phyloP scores from a whole-genome alignment of 2,888 invertebrate species.

The Drosophila nr. perissopoda region DNA sequence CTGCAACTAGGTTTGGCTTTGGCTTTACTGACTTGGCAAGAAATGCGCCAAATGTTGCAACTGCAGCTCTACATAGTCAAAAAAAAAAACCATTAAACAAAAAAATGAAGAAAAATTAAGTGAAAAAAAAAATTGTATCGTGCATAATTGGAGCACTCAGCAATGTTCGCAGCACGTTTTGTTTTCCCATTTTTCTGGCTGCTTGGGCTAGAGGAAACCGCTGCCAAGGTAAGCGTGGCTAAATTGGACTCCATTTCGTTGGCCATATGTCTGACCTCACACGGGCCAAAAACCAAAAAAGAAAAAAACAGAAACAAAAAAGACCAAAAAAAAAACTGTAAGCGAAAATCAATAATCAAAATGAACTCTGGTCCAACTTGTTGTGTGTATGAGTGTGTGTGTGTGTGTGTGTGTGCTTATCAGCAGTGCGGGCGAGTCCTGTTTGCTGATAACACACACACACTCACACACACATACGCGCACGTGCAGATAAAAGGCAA shows the following conservation, averaged over 20 bases:
- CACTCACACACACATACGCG: neutral
- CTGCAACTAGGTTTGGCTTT: constrained; percentile 37
- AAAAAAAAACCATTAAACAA: neutral
- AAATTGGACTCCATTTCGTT: constrained; percentile 15
- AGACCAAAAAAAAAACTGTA: neutral
- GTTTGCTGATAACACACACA: constrained; percentile 50
- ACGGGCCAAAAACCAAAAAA: constrained; percentile 11
- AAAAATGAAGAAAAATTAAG: neutral
- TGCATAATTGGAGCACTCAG: constrained; percentile 70
- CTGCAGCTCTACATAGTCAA: constrained; percentile 29
- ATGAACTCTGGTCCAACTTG: constrained; percentile 2
- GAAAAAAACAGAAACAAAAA: constrained; percentile 13
- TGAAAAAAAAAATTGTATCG: constrained; percentile 13
- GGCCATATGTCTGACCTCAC: constrained; percentile 50
- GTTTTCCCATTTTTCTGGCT: constrained; percentile 26
- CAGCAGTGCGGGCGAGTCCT: constrained; percentile 59
- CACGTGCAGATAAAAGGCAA: constrained; percentile 55
- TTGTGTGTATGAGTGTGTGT: neutral
- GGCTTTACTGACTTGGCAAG: constrained; percentile 72
- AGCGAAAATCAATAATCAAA: constrained; percentile 21
- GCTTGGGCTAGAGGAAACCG: constrained; percentile 52
- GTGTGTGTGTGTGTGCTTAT: constrained; percentile 35
- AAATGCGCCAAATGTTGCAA: constrained; percentile 73
- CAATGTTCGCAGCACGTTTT: constrained; percentile 42
- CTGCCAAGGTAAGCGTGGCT: constrained; percentile 62